Evolutionary conservation across 2,888 invertebrate genomes (phyloP).

Genomic region (Caenorhabditis panamensis): DNA sequence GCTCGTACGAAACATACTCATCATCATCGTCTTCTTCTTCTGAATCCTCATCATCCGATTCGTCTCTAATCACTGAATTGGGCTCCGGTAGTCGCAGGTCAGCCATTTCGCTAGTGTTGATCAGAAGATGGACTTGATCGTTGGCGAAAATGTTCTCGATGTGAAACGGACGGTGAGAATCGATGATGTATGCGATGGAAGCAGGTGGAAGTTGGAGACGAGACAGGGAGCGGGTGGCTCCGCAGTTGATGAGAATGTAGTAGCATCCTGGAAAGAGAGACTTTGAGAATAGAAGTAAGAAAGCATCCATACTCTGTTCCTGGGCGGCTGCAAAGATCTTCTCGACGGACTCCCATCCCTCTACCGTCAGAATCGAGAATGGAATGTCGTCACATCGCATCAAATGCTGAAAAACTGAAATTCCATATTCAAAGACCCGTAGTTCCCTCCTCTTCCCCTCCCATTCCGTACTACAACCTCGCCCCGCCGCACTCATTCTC

Average conservation of each 20-base stretch:
- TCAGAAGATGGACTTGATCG: conserved; percentile 61
- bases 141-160: conserved; percentile 76
- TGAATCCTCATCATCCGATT: conserved; percentile 59
- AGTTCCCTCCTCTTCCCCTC: not conserved
- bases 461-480: conserved; percentile 11
- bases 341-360: conserved; percentile 69
- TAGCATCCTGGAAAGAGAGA: conserved; percentile 40
- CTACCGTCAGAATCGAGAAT: conserved; percentile 71
- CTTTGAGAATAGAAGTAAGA: not conserved
- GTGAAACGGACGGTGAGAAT: conserved; percentile 76
- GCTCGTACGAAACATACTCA: conserved; percentile 44
- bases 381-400: conserved; percentile 76
- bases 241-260: conserved; percentile 76
- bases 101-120: conserved; percentile 58
- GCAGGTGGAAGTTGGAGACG: conserved; percentile 64
- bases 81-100: conserved; percentile 59
- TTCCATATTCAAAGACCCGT: not conserved
- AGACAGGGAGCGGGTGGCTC: conserved; percentile 67
- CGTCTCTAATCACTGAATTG: conserved; percentile 50
- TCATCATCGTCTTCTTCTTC: conserved; percentile 63
- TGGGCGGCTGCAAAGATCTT: conserved; percentile 62
- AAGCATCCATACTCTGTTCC: conserved; percentile 60
- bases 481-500: conserved; percentile 23
- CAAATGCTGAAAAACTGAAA: conserved; percentile 71
- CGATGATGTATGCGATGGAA: conserved; percentile 71